Evolutionary conservation across 2,888 invertebrate genomes (phyloP).

Genomic region (Stictocephala bisonia): DNA sequence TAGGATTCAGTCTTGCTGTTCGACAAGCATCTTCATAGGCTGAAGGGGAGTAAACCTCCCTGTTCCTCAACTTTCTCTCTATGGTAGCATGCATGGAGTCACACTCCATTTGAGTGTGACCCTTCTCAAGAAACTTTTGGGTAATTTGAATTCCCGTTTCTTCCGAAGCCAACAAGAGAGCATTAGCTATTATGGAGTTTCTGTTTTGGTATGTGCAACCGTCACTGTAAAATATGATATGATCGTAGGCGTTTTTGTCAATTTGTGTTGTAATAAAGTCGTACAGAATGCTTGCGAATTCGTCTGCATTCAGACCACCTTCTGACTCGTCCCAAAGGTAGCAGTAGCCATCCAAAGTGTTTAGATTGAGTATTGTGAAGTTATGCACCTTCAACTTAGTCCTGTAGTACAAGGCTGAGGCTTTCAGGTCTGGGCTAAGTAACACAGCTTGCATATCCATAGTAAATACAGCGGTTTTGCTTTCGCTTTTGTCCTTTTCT

Average conservation of each 20-base stretch:
- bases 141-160: slow-evolving; percentile 17
- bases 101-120: slow-evolving; percentile 33
- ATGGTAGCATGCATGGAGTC: no score
- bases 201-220: slow-evolving; percentile 31
- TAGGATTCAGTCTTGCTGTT: slow-evolving; percentile 18
- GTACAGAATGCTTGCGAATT: slow-evolving; percentile 40
- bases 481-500: slow-evolving; percentile 17
- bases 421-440: slow-evolving; percentile 28
- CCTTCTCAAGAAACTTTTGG: slow-evolving; percentile 23
- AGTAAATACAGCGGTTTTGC: slow-evolving; percentile 14
- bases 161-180: slow-evolving; percentile 6
- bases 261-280: slow-evolving; percentile 10
- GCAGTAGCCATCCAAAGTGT: slow-evolving; percentile 49
- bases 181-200: slow-evolving; percentile 11
- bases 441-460: slow-evolving; percentile 38
- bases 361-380: slow-evolving; percentile 23
- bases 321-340: slow-evolving; percentile 53
- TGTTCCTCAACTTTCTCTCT: no score
- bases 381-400: slow-evolving; percentile 35
- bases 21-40: no score
- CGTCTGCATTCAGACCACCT: slow-evolving; percentile 50
- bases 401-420: slow-evolving; percentile 15
- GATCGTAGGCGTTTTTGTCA: slow-evolving; percentile 9
- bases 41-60: no score
- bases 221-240: slow-evolving; percentile 29